Conservation (phyloP, 2,888 invertebrate species). For the Cephus pulcher region DNA sequence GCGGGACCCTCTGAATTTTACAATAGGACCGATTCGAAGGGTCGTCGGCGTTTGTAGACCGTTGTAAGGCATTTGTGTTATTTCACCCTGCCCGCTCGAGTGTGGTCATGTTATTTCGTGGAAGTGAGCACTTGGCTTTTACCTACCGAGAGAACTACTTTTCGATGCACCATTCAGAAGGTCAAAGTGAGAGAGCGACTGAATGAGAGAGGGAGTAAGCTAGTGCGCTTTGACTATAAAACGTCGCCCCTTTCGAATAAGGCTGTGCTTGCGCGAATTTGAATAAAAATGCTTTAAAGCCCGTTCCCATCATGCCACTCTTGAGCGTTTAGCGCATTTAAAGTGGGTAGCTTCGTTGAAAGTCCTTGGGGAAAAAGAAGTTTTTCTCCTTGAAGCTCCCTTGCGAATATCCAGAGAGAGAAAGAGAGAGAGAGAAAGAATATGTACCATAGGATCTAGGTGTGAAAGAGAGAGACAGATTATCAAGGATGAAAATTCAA, state of each 20-base stretch:
- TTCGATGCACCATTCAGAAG: neutral
- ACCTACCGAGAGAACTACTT: neutral
- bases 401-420: neutral
- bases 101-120: slow-evolving; percentile 4
- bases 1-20: neutral
- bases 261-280: slow-evolving; percentile 6
- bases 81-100: neutral
- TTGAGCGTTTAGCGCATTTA: neutral
- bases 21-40: neutral
- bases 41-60: neutral
- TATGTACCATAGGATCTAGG: neutral
- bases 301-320: neutral
- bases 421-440: too few species aligned
- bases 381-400: neutral
- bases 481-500: neutral
- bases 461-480: neutral
- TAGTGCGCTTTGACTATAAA: neutral
- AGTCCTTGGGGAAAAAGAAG: neutral
- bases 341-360: neutral
- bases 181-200: neutral
- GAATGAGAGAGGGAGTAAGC: neutral
- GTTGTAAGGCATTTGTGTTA: neutral
- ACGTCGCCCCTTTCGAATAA: neutral
- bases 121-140: neutral
- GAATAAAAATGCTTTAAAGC: slow-evolving; percentile 4